A percentile compares a stretch with the other conserved stretches of the same genome.
phyloP scores from a whole-genome alignment of 2,888 invertebrate species.

The Corbicula japonica region DNA sequence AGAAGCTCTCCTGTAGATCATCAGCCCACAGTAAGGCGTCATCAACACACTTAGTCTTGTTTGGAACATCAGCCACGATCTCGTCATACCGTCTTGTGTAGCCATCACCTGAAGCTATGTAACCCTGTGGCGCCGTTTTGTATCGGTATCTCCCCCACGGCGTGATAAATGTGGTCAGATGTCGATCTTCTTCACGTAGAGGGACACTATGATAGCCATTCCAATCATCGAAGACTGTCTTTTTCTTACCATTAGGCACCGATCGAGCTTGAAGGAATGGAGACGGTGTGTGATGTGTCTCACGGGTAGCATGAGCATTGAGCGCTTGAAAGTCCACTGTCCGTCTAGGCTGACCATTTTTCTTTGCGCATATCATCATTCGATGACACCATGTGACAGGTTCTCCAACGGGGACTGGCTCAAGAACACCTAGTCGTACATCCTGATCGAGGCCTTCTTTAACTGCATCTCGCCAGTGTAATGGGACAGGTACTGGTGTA shows the following conservation, averaged over 20 bases:
- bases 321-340: conserved; percentile 73
- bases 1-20: conserved; percentile 57
- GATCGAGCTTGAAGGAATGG: conserved; percentile 63
- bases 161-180: conserved; percentile 69
- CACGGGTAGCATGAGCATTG: conserved; percentile 63
- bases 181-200: conserved; percentile 52
- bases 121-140: conserved; percentile 60
- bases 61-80: conserved; percentile 49
- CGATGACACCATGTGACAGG: conserved; percentile 62
- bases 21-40: conserved; percentile 50
- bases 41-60: conserved; percentile 49
- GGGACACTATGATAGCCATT: conserved; percentile 65
- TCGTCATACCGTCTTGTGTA: conserved; percentile 70
- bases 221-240: conserved; percentile 68
- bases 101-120: conserved; percentile 64
- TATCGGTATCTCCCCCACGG: conserved; percentile 73
- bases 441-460: conserved; percentile 62
- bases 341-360: conserved; percentile 65
- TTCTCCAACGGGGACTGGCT: conserved; percentile 56
- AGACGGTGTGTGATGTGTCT: conserved; percentile 69
- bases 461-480: conserved; percentile 61
- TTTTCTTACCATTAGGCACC: conserved; percentile 62
- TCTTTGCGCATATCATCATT: conserved; percentile 61
- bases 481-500: conserved; percentile 58
- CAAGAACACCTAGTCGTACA: conserved; percentile 52